Evolutionary conservation across 2,113 vertebrate genomes (phyloP), one percentile per base, ranked within the genome.

Genomic region (Heterotis niloticus): DNA sequence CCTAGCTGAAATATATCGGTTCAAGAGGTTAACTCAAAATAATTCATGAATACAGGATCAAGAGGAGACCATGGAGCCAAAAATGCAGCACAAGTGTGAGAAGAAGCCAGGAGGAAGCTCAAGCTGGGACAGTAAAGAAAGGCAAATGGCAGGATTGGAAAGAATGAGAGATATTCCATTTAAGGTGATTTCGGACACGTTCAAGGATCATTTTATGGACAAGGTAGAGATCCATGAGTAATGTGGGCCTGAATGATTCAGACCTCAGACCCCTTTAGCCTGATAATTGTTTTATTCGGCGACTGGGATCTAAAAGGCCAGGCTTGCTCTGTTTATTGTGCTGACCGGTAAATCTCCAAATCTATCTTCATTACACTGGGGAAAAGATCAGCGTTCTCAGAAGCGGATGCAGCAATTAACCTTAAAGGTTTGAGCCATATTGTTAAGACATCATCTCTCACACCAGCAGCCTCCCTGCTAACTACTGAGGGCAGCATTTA

Each of bases 401-500:
- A 78, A 83, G 82, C 79, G 85, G 89, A 85, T 86, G 77, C 80
- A 85, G 90, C 90, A 89, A 89, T 91, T 91, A 90, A 90, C 88
- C 88, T 90, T 85, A 77, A 81, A 85, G 84, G 84, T 85, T 78
- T 82, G 78, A 73, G 82, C 82, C 86, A 88, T 87, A 88, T 89
- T 87, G 86, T 90, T 89, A 89, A 91, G 87, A 84, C 88, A 83
- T 81, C 87, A 88, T 89, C 87, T 90, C 85, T 82, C 84, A 87
- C 83, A 76, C 84, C 85, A 88, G 89, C 78, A 87, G 80, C 84
- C 81, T 85, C 85, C 73, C 81, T 77, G 90, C 90, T 92, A 92
- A 93, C 92, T 92, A 91, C 91, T 91, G 90, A 77, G 88, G 81
- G 76, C 91, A 90, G 90, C 89, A 92, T 92, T 93, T 93, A 85